Percentiles rank a stretch among this genome's conserved stretches.
phyloP scores from a whole-genome alignment of 1,140 invertebrate genomes.

The Matsumurasca onukii region DNA sequence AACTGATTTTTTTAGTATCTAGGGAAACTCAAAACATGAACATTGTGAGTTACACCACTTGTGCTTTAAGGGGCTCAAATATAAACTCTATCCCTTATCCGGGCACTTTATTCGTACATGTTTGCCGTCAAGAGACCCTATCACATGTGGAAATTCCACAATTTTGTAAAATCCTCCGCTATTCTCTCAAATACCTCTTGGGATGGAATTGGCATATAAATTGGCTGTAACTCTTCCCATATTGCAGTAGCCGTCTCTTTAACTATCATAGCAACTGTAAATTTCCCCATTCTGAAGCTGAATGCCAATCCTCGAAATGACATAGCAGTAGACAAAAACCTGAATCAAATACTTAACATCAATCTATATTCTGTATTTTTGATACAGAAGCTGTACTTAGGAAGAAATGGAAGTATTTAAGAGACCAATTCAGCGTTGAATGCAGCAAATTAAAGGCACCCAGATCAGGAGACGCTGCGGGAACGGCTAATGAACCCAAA shows the following conservation, averaged over 20 bases:
- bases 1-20: background rate
- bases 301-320: background rate
- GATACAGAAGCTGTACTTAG: background rate
- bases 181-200: too few relatives aligned
- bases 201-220: background rate
- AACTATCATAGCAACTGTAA: too few relatives aligned
- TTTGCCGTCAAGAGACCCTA: too few relatives aligned
- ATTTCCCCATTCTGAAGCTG: background rate
- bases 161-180: too few relatives aligned
- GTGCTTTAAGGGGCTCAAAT: conserved; percentile 21
- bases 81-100: too few relatives aligned
- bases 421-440: conserved; percentile 17
- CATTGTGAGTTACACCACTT: conserved; percentile 27
- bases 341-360: background rate
- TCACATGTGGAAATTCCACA: too few relatives aligned
- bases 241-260: too few relatives aligned
- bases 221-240: background rate
- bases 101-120: too few relatives aligned
- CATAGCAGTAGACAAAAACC: background rate
- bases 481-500: too few relatives aligned
- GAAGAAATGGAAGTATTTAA: conserved; percentile 1
- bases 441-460: conserved; percentile 7
- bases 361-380: background rate
- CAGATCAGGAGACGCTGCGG: background rate
- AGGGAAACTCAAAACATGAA: conserved; percentile 17